Evolutionary conservation across 2,797 vertebrate genomes (phyloP).

Genomic region (Xenopus petersii): DNA sequence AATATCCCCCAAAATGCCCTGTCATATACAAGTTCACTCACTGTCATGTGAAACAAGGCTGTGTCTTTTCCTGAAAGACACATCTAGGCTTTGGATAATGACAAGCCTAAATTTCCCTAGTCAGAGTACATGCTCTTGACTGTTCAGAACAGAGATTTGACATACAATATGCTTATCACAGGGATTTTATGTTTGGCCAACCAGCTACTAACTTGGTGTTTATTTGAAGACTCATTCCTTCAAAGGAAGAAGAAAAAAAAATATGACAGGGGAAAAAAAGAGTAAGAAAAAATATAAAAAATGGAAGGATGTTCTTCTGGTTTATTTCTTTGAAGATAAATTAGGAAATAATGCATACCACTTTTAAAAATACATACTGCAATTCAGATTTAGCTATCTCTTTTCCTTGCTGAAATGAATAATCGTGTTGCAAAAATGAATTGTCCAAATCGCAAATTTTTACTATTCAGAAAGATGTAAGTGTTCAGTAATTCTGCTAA

Average conservation of each 20-base stretch:
- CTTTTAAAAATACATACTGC: too few species aligned
- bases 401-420: too few species aligned
- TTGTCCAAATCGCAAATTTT: too few species aligned
- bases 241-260: conserved; percentile 1
- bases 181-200: conserved; percentile 15
- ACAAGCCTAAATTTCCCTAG: conserved; percentile 43
- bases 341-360: too few species aligned
- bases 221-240: conserved; percentile 8
- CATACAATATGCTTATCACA: conserved; percentile 19
- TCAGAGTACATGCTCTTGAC: conserved; percentile 42
- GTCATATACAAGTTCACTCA: conserved; percentile 27
- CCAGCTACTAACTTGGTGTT: conserved; percentile 25
- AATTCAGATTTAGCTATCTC: too few species aligned
- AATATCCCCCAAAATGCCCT: conserved; percentile 47
- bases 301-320: too few species aligned
- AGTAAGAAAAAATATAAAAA: background rate
- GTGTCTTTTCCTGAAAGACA: conserved; percentile 32
- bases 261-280: conserved; percentile 5
- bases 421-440: too few species aligned
- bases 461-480: too few species aligned
- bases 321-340: too few species aligned
- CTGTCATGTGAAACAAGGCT: conserved; percentile 33
- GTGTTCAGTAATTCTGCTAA: too few species aligned
- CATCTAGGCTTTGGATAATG: conserved; percentile 40
- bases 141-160: conserved; percentile 24